These are phyloP conservation scores for Solea solea DNA, from an alignment of 2,113 vertebrate species.

Conservation along the genomic window DNA sequence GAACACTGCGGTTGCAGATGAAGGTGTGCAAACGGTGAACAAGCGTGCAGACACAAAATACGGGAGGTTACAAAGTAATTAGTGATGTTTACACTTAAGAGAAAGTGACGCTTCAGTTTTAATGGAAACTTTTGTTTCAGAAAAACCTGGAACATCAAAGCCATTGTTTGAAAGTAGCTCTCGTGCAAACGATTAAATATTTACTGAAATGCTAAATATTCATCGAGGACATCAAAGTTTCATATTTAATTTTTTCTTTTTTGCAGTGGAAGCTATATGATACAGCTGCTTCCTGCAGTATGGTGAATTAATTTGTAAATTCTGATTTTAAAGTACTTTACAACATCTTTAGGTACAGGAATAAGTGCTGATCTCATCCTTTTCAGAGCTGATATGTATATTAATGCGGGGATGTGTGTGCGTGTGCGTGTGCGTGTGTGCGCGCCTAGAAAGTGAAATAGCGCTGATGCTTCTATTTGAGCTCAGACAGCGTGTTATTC, in stretches of 20 bases:
- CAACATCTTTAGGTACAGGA: background rate
- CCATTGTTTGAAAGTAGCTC: constrained; percentile 30
- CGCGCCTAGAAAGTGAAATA: background rate
- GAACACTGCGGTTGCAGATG: too few species aligned
- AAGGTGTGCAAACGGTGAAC: too few species aligned
- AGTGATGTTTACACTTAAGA: background rate
- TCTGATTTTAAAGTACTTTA: constrained; percentile 14
- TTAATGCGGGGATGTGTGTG: background rate
- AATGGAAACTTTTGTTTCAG: background rate
- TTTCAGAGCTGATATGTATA: background rate
- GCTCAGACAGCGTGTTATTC: constrained; percentile 22
- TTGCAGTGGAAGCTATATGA: constrained; percentile 28
- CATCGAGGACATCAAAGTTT: constrained; percentile 54
- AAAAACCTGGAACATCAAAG: constrained; percentile 36
- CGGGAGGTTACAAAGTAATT: too few species aligned
- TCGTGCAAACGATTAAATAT: constrained; percentile 50
- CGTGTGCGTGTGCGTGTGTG: constrained; percentile 4
- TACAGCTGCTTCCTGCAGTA: constrained; percentile 53
- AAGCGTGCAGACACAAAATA: too few species aligned
- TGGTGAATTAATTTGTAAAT: constrained; percentile 3
- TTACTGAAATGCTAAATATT: constrained; percentile 49
- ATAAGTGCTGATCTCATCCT: constrained; percentile 2
- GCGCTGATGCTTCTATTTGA: constrained; percentile 13
- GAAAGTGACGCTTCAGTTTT: background rate
- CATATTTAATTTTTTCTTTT: background rate